These are phyloP conservation scores for Botia almorhae DNA, from an alignment of 2,797 vertebrate genomes.

Conservation along the genomic window DNA sequence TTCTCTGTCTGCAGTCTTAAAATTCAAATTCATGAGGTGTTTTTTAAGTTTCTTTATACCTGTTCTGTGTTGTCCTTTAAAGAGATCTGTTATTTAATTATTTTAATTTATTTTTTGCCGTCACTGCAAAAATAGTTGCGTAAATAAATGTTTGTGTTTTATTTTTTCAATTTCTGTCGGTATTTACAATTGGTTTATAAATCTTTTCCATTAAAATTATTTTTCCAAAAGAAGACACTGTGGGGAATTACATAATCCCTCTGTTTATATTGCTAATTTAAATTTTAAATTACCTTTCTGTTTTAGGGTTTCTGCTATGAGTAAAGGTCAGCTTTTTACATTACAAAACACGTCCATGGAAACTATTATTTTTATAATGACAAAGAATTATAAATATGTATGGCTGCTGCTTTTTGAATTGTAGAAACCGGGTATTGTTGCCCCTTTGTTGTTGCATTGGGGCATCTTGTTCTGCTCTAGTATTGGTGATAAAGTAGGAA, in stretches of 20 bases:
- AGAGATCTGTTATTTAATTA: neutral
- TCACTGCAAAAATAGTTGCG: neutral
- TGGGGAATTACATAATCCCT: neutral
- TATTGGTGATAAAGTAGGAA: constrained; percentile 37
- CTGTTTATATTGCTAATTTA: neutral
- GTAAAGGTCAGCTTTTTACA: neutral
- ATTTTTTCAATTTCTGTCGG: neutral
- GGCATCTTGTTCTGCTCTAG: constrained; percentile 28
- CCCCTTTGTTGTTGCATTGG: neutral
- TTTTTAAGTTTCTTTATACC: no score
- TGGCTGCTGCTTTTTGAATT: constrained; percentile 17
- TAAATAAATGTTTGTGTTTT: neutral
- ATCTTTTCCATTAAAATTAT: neutral
- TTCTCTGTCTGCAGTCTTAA: neutral
- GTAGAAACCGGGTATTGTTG: neutral
- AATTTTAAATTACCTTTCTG: neutral
- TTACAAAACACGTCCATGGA: neutral
- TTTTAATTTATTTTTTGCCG: neutral
- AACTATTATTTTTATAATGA: constrained; percentile 2
- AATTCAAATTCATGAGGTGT: neutral
- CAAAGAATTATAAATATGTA: neutral
- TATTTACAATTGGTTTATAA: neutral
- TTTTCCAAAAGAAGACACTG: neutral
- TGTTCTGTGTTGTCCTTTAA: neutral
- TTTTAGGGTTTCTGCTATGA: neutral